Conservation (phyloP, 2,113 vertebrate species). For the Aspidoscelis tigris region DNA sequence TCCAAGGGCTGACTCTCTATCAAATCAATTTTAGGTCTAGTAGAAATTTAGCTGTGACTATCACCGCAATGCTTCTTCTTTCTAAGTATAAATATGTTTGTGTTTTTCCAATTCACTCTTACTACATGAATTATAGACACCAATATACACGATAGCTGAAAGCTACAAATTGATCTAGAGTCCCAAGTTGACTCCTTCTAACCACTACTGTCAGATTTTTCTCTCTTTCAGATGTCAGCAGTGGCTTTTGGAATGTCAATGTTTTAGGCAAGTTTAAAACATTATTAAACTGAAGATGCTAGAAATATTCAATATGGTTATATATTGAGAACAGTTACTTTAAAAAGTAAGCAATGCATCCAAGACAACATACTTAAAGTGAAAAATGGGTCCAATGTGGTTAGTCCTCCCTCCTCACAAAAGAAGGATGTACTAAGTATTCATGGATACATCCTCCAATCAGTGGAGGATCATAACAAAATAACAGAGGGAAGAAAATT, state of each 20-base stretch:
- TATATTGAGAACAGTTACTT: neutral
- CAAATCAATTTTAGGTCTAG: conserved; percentile 37
- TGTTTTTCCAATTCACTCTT: neutral
- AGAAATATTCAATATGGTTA: neutral
- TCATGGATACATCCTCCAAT: no score
- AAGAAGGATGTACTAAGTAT: no score
- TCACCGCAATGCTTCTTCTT: neutral
- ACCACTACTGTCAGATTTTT: neutral
- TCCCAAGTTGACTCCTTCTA: conserved; percentile 4
- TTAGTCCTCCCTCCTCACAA: no score
- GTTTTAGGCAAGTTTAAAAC: neutral
- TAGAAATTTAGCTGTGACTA: conserved; percentile 27
- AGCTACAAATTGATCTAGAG: neutral
- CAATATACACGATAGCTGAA: neutral
- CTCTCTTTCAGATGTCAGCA: neutral
- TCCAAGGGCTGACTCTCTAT: conserved; percentile 10
- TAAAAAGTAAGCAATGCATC: neutral
- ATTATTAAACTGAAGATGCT: conserved; percentile 1
- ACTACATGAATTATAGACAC: neutral
- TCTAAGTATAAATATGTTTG: neutral
- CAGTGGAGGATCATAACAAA: no score
- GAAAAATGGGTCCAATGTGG: no score
- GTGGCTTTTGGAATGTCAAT: conserved; percentile 1
- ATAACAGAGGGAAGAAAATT: no score
- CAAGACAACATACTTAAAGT: no score